Conservation (phyloP, 92 coral and sea anemone genomes). For the Zoanthus sansibaricus region DNA sequence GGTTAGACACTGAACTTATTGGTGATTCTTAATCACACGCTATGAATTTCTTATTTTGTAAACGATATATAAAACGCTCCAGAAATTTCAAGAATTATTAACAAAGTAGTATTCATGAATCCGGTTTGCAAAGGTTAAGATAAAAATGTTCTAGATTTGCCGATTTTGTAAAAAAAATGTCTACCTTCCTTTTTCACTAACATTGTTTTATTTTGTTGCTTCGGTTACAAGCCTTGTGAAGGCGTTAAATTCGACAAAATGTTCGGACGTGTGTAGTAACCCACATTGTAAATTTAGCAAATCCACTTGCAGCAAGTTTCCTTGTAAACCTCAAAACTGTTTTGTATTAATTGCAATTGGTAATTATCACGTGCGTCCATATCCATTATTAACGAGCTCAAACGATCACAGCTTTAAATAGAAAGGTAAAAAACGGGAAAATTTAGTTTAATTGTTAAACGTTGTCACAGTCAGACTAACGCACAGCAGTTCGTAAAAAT, state of each 20-base stretch:
- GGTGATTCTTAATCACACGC: background rate
- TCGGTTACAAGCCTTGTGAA: background rate
- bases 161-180: background rate
- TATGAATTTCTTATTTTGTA: background rate
- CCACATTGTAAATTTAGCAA: background rate
- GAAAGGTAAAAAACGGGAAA: slow-evolving; percentile 2
- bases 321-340: background rate
- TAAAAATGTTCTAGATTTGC: background rate
- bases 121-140: background rate
- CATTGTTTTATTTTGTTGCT: background rate
- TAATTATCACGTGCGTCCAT: background rate
- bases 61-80: background rate
- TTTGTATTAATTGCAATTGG: background rate
- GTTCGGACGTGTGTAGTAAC: background rate
- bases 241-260: background rate
- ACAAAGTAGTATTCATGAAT: background rate
- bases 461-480: background rate
- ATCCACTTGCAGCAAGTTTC: background rate
- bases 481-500: background rate
- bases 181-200: too few species aligned
- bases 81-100: background rate
- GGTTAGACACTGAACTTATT: background rate
- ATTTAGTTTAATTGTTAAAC: background rate
- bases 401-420: slow-evolving; percentile 25
- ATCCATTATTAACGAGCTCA: slow-evolving; percentile 29